phyloP scores from a whole-genome alignment of 2,797 vertebrate species.

The Chrysolophus pictus region DNA sequence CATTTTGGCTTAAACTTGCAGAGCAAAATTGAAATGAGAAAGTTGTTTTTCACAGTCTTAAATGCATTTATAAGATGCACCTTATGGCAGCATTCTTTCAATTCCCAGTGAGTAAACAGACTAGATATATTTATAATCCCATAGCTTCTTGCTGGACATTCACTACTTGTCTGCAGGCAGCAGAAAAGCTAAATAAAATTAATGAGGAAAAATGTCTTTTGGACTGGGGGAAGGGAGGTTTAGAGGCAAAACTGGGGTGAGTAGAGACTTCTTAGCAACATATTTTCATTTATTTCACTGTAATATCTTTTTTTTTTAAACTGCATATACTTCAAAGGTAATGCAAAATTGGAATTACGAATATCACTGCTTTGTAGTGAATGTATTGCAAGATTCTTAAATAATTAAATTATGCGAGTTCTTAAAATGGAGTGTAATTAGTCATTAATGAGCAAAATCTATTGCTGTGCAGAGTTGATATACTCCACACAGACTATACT shows the following conservation, averaged over 20 bases:
- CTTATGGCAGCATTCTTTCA: background rate
- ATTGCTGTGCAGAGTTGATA: constrained; percentile 60
- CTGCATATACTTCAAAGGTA: constrained; percentile 77
- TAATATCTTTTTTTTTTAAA: constrained; percentile 39
- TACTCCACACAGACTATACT: constrained; percentile 15
- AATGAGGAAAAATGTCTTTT: constrained; percentile 41
- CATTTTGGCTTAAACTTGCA: background rate
- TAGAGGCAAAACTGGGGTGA: constrained; percentile 32
- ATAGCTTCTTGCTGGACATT: constrained; percentile 27
- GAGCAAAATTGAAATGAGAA: background rate
- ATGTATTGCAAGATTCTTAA: constrained; percentile 72
- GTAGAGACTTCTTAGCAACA: constrained; percentile 35
- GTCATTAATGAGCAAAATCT: constrained; percentile 74
- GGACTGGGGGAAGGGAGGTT: background rate
- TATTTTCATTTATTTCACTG: constrained; percentile 71
- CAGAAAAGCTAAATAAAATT: constrained; percentile 49
- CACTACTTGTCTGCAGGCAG: constrained; percentile 11
- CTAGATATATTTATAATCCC: background rate
- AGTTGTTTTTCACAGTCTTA: background rate
- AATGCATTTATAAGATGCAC: background rate
- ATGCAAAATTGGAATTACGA: constrained; percentile 71
- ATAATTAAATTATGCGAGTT: constrained; percentile 77
- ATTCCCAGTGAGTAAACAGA: constrained; percentile 7
- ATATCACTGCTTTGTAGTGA: constrained; percentile 74
- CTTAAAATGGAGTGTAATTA: constrained; percentile 77